Percentiles rank a stretch among this genome's conserved stretches.
These are phyloP conservation scores for Vanessa cardui DNA, from an alignment of 2,888 invertebrate species.

Conservation along the genomic window DNA sequence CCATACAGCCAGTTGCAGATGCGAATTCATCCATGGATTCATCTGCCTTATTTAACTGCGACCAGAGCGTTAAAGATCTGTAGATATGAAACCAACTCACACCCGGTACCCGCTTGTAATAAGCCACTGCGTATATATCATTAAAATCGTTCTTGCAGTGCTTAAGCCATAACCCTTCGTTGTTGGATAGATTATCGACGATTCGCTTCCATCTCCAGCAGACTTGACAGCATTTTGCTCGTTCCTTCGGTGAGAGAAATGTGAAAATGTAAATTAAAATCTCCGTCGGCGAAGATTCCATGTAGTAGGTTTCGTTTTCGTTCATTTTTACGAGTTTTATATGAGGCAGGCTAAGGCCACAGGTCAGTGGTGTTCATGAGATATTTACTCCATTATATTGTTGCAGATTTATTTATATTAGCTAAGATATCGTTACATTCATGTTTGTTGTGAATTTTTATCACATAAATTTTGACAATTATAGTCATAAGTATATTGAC, in stretches of 20 bases:
- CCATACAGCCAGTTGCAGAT: slow-evolving; percentile 49
- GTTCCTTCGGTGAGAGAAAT: slow-evolving; percentile 52
- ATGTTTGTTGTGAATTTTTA: slow-evolving; percentile 14
- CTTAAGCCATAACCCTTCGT: slow-evolving; percentile 54
- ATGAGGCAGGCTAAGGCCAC: background rate
- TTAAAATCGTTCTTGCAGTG: slow-evolving; percentile 56
- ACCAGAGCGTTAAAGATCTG: slow-evolving; percentile 63
- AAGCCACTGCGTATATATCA: slow-evolving; percentile 48
- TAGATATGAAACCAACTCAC: slow-evolving; percentile 62
- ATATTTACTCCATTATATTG: slow-evolving; percentile 16
- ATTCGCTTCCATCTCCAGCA: slow-evolving; percentile 60
- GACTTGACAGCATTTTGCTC: slow-evolving; percentile 59
- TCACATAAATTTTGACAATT: background rate
- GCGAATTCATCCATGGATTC: slow-evolving; percentile 64
- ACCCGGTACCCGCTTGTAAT: slow-evolving; percentile 48
- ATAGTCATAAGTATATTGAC: no score
- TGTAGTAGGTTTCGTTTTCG: slow-evolving; percentile 31
- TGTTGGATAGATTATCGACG: slow-evolving; percentile 52
- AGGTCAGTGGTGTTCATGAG: background rate
- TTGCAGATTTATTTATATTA: background rate
- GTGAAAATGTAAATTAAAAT: slow-evolving; percentile 57
- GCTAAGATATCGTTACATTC: background rate
- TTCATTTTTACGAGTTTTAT: slow-evolving; percentile 27
- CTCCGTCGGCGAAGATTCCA: slow-evolving; percentile 57
- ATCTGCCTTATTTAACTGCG: slow-evolving; percentile 48